phyloP scores from a whole-genome alignment of 2,797 vertebrate species.

The Fringilla coelebs region DNA sequence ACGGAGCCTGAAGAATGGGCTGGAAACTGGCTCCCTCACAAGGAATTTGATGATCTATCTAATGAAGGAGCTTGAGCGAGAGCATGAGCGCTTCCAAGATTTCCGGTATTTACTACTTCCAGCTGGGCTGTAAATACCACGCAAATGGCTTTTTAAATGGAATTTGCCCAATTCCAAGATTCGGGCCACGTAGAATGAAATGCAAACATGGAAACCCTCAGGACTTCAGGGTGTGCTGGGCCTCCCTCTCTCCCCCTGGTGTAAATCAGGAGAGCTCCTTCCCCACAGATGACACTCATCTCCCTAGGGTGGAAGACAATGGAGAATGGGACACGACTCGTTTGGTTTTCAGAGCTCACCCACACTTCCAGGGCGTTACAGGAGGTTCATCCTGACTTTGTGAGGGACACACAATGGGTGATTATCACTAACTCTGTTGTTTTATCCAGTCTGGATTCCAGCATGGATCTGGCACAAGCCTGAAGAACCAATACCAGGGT shows the following conservation, averaged over 20 bases:
- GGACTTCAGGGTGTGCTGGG: not conserved
- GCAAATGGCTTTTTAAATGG: constrained; percentile 51
- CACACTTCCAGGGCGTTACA: not conserved
- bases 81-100: constrained; percentile 38
- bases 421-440: not conserved
- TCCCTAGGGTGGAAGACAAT: not conserved
- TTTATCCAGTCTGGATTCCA: not conserved
- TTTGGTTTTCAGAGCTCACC: not conserved
- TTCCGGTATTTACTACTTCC: constrained; percentile 63
- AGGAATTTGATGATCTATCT: constrained; percentile 58
- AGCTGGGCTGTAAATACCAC: constrained; percentile 58
- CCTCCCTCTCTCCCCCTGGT: not conserved
- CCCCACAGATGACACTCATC: not conserved
- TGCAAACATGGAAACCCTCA: not conserved
- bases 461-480: not conserved
- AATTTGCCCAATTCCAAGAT: constrained; percentile 29
- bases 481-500: not conserved
- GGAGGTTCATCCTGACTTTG: not conserved
- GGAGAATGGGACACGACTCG: not conserved
- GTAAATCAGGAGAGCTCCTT: not conserved
- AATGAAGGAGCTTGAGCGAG: constrained; percentile 18
- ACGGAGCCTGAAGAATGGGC: constrained; percentile 30
- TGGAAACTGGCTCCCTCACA: constrained; percentile 60
- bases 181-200: not conserved
- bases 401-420: constrained; percentile 17